phyloP scores from a whole-genome alignment of 2,888 invertebrate genomes.

The Cheilosia urbana region DNA sequence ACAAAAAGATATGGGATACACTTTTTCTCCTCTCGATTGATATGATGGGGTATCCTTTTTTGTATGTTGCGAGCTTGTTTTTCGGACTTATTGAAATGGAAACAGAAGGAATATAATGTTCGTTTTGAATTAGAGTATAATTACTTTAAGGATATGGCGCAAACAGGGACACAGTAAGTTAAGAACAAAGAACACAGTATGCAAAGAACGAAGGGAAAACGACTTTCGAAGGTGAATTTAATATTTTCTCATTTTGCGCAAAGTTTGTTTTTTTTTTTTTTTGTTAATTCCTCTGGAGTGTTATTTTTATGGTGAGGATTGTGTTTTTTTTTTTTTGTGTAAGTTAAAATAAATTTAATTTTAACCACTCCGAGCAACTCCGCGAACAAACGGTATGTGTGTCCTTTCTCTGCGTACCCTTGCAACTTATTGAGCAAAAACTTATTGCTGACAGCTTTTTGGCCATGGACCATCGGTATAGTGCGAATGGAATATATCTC shows the following conservation, averaged over 20 bases:
- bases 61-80: background rate
- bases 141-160: slow-evolving; percentile 67
- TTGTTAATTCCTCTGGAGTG: slow-evolving; percentile 9
- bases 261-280: background rate
- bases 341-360: slow-evolving; percentile 31
- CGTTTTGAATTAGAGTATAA: slow-evolving; percentile 12
- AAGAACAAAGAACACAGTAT: slow-evolving; percentile 42
- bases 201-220: background rate
- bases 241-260: slow-evolving; percentile 26
- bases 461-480: slow-evolving; percentile 81
- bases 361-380: slow-evolving; percentile 73
- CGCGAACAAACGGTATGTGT: slow-evolving; percentile 79
- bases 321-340: slow-evolving; percentile 16
- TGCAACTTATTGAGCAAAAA: slow-evolving; percentile 83
- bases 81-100: slow-evolving; percentile 5
- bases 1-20: slow-evolving; percentile 61
- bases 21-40: slow-evolving; percentile 51
- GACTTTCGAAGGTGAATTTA: slow-evolving; percentile 21
- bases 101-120: background rate
- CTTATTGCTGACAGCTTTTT: slow-evolving; percentile 80
- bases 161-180: slow-evolving; percentile 17
- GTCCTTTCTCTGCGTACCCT: slow-evolving; percentile 83
- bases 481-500: slow-evolving; percentile 65
- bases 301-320: slow-evolving; percentile 1
- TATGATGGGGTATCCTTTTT: slow-evolving; percentile 53